Evolutionary conservation across 2,113 vertebrate species (phyloP).

Genomic region (Uria lomvia): DNA sequence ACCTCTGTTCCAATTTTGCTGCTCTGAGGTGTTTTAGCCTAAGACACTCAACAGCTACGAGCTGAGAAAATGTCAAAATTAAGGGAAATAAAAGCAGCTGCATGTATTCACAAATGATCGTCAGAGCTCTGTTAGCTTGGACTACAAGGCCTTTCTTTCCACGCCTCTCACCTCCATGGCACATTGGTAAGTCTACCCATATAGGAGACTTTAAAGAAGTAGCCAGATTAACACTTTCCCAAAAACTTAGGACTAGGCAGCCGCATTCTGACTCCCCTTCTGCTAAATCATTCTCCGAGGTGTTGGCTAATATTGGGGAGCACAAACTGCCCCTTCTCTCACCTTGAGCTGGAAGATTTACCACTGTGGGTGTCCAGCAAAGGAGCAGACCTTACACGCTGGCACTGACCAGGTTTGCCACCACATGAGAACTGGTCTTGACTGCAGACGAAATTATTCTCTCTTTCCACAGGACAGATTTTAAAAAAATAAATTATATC

Average conservation of each 20-base stretch:
- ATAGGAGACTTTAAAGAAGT: not conserved
- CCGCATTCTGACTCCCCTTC: not conserved
- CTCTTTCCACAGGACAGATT: not conserved
- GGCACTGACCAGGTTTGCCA: not conserved
- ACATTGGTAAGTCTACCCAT: not conserved
- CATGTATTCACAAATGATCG: not conserved
- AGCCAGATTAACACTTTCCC: not conserved
- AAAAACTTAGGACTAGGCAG: not conserved
- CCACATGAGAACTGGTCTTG: not conserved
- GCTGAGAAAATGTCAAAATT: not conserved
- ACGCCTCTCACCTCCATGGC: not conserved
- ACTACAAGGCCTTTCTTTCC: not conserved
- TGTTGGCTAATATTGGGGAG: not conserved
- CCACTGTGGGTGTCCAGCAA: not conserved
- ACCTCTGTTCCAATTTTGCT: not conserved
- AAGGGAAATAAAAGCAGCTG: not conserved
- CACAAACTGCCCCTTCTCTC: not conserved
- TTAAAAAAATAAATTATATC: not conserved
- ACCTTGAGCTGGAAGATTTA: not conserved
- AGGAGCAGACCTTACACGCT: not conserved
- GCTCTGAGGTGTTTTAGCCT: not conserved
- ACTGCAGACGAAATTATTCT: not conserved
- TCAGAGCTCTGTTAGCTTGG: not conserved
- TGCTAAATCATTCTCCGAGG: not conserved
- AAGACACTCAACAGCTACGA: not conserved